A percentile compares a stretch with the other conserved stretches of the same genome.
These are phyloP conservation scores for Mallotus villosus DNA, from an alignment of 2,797 vertebrate genomes.

Conservation along the genomic window DNA sequence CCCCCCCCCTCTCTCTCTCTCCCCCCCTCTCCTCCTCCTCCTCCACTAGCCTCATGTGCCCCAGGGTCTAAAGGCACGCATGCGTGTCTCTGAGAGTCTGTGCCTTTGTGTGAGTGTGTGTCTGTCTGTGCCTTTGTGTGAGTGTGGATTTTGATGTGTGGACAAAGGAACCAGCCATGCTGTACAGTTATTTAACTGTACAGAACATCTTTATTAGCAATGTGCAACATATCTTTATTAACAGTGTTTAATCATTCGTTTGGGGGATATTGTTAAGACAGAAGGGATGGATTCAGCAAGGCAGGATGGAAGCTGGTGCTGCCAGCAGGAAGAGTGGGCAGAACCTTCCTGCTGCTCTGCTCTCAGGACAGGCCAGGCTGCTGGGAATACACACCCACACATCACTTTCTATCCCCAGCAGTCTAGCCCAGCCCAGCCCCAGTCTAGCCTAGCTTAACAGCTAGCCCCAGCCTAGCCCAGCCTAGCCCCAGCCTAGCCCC, in stretches of 20 bases:
- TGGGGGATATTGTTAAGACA: no score
- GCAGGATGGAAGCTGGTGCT: slow-evolving; percentile 11
- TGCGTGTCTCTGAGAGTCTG: slow-evolving; percentile 63
- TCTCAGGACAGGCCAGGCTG: no score
- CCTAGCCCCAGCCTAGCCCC: slow-evolving; percentile 50
- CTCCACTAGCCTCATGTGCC: slow-evolving; percentile 64
- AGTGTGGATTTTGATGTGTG: slow-evolving; percentile 39
- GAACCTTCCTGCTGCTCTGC: not conserved
- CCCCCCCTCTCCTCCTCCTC: slow-evolving; percentile 24
- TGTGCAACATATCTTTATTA: not conserved
- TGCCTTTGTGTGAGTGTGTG: slow-evolving; percentile 34
- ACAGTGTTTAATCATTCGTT: no score
- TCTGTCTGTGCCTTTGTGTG: slow-evolving; percentile 21
- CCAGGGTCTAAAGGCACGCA: slow-evolving; percentile 70
- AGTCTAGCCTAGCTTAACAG: not conserved
- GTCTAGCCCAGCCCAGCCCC: no score
- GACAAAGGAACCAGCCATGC: slow-evolving; percentile 67
- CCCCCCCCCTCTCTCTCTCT: slow-evolving; percentile 43
- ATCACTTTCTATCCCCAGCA: not conserved
- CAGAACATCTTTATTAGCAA: not conserved
- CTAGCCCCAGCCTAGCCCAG: slow-evolving; percentile 5
- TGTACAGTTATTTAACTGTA: slow-evolving; percentile 52
- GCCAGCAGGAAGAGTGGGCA: not conserved
- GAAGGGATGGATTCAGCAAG: not conserved
- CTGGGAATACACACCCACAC: no score